Evolutionary conservation across 2,888 invertebrate genomes (phyloP), one percentile per base, ranked within the genome.

Genomic region (Synergus itoensis): DNA sequence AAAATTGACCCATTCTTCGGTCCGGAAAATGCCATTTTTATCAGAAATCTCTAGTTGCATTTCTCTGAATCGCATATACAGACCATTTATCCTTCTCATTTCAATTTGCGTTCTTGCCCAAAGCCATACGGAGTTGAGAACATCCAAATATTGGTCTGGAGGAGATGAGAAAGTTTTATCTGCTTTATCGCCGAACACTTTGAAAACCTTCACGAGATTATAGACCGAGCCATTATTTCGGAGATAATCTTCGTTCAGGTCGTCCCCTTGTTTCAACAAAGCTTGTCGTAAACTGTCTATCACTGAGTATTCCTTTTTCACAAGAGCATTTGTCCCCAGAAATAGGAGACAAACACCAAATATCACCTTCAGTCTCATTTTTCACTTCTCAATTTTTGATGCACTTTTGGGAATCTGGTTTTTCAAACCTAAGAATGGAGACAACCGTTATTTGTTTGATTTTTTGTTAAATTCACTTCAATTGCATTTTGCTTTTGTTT

Each of bases 1-100:
- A 82, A 97, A 91, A 90, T 96, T 95, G 78, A 94, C 89, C 94
- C 96, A 93, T 7, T 94, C 93, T 64, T 93, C 92, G 80, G 93
- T 91, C 75, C 93, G 90, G 91, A 86, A 91, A 90, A 79, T 89
- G 86, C 65, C 92, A 88, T 62, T 93, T 91, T 79, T 80, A 45
- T 85, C 83, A 87, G 88, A 60, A 3, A 88, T 84, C 67, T 93
- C 92, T 63, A 84, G 86, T 81, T 95, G 94, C 90, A 95, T 95
- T 84, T 94, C 93, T 79, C 95, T 92, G 89, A 96, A 97, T 67
- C 94, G 94, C 82, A 94, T 94, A 90, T 96, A 97, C 77, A 96
- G 91, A 0, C 94, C 94, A 82, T 95, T 94, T 45, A 97, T 93
- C 21, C 94, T 92, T 67, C 94, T 92, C 86, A 96, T 89, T 88